phyloP scores from a whole-genome alignment of 1,140 invertebrate species.

The Calosoma granatense region DNA sequence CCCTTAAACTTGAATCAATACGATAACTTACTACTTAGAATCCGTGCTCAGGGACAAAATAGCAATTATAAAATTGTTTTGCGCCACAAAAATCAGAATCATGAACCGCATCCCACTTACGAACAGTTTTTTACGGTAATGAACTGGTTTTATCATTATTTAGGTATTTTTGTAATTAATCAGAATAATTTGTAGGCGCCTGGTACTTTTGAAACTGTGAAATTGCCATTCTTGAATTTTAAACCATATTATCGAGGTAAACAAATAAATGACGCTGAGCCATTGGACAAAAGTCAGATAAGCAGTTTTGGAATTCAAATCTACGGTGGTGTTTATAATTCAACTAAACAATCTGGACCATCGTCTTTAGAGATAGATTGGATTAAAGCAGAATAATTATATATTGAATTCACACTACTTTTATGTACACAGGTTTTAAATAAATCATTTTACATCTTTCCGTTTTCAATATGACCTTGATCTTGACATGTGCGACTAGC shows the following conservation, averaged over 20 bases:
- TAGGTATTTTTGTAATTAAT: not conserved
- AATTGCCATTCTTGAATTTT: conserved; percentile 45
- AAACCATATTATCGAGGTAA: conserved; percentile 52
- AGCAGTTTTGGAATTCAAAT: conserved; percentile 55
- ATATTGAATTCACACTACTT: too few species aligned
- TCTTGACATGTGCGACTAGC: too few species aligned
- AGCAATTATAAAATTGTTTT: conserved; percentile 49
- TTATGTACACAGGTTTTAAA: too few species aligned
- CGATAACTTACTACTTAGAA: not conserved
- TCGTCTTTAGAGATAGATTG: conserved; percentile 55
- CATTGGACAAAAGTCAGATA: conserved; percentile 45
- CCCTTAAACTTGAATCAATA: not conserved
- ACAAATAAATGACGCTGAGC: conserved; percentile 41
- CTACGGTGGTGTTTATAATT: conserved; percentile 54
- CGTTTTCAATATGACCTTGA: too few species aligned
- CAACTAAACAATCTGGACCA: conserved; percentile 51
- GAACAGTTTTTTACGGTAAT: conserved; percentile 52
- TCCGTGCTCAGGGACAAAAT: conserved; percentile 15
- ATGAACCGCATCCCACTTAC: conserved; percentile 47
- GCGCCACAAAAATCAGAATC: conserved; percentile 43
- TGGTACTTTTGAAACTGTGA: conserved; percentile 40
- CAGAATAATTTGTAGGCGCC: conserved; percentile 36
- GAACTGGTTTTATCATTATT: conserved; percentile 23
- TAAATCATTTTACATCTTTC: too few species aligned
- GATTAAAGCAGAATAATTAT: conserved; percentile 45